Evolutionary conservation across 2,113 vertebrate species (phyloP).

Genomic region (Gallinago undulata): DNA sequence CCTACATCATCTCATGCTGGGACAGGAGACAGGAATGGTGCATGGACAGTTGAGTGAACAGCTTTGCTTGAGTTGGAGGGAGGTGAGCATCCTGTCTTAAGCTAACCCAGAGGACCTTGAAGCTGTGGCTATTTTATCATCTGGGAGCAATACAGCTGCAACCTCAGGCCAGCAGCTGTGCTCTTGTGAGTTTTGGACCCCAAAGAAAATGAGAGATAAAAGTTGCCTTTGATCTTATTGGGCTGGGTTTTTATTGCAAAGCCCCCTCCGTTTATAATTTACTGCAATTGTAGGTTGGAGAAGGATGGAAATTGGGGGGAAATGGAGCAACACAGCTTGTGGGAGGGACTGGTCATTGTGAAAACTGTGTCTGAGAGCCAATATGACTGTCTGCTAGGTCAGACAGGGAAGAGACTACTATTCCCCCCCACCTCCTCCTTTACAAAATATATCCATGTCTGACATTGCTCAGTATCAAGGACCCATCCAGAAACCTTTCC

Average conservation of each 20-base stretch:
- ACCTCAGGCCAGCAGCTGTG: slow-evolving; percentile 19
- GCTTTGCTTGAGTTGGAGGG: background rate
- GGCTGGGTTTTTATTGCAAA: background rate
- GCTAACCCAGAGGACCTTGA: slow-evolving; percentile 2
- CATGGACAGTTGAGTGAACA: background rate
- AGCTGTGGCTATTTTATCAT: background rate
- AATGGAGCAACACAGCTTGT: background rate
- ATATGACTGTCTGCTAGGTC: background rate
- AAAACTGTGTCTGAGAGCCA: background rate
- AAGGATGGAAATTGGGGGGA: background rate
- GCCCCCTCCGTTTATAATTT: background rate
- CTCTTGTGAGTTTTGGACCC: slow-evolving; percentile 17
- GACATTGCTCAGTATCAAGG: background rate
- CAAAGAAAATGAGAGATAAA: slow-evolving; percentile 24
- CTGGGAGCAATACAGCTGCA: slow-evolving; percentile 24
- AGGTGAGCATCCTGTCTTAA: background rate
- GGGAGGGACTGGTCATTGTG: background rate
- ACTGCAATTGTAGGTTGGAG: background rate
- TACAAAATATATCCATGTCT: background rate
- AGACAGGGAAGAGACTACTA: background rate
- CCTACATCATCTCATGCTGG: background rate
- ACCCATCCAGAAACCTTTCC: background rate
- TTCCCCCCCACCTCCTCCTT: background rate
- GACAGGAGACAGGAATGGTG: background rate
- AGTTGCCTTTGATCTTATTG: slow-evolving; percentile 45